Percentiles rank a stretch among this genome's conserved stretches.
These are phyloP conservation scores for Gorilla gorilla DNA, from an alignment of 2,113 vertebrate genomes.

Conservation along the genomic window DNA sequence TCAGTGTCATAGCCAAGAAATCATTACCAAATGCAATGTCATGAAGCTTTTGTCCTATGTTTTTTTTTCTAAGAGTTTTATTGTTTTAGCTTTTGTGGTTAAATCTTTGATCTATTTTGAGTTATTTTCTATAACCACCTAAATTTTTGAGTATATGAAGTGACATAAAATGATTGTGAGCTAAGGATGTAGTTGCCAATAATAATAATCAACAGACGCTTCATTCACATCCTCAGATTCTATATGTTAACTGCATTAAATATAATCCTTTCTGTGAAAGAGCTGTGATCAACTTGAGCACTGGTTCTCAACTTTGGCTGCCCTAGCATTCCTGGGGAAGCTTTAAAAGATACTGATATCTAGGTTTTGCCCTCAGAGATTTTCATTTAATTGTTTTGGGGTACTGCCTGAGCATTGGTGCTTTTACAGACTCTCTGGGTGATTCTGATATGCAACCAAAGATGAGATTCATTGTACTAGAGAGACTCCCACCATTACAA, in stretches of 20 bases:
- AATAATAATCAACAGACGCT: background rate
- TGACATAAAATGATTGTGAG: background rate
- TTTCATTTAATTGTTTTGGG: background rate
- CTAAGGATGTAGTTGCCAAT: background rate
- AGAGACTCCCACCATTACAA: constrained; percentile 55
- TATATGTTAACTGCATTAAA: constrained; percentile 61
- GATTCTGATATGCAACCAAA: constrained; percentile 8
- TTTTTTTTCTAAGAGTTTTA: background rate
- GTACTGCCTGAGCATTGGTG: background rate
- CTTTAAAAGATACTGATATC: background rate
- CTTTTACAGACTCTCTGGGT: background rate
- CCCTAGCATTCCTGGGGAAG: background rate
- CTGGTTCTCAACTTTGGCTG: background rate
- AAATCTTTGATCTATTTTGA: background rate
- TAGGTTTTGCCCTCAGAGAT: background rate
- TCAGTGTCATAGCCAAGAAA: background rate
- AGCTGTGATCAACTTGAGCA: background rate
- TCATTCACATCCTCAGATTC: constrained; percentile 56
- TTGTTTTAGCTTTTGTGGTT: background rate
- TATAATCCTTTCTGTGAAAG: background rate
- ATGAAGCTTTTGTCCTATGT: background rate
- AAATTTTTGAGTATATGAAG: constrained; percentile 18
- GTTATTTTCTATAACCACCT: constrained; percentile 1
- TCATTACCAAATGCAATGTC: background rate
- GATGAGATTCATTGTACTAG: background rate